These are phyloP conservation scores for Pipistrellus pipistrellus DNA, from an alignment of 2,797 vertebrate genomes.

Conservation along the genomic window DNA sequence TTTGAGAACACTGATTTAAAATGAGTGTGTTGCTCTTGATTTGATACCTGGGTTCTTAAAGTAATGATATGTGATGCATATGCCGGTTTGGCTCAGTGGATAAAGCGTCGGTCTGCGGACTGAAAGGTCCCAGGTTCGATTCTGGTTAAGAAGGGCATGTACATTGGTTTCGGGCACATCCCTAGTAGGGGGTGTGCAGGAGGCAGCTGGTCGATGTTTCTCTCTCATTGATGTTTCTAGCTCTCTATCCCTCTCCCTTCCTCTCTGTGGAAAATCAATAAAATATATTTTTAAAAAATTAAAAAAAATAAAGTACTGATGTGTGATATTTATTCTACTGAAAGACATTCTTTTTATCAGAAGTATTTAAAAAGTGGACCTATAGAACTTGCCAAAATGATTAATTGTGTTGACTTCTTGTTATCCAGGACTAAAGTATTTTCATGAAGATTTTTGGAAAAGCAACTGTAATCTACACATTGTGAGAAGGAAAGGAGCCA, in stretches of 20 bases:
- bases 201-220: too few species aligned
- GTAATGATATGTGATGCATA: not conserved
- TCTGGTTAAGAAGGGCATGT: too few species aligned
- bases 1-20: slow-evolving; percentile 1
- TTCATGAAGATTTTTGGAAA: slow-evolving; percentile 68
- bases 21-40: slow-evolving; percentile 19
- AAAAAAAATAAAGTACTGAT: not conserved
- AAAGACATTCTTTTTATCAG: slow-evolving; percentile 19
- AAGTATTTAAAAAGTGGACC: not conserved
- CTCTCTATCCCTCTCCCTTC: too few species aligned
- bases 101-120: too few species aligned
- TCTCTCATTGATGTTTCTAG: too few species aligned
- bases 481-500: slow-evolving; percentile 51
- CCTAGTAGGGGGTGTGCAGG: too few species aligned
- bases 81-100: too few species aligned
- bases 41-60: not conserved
- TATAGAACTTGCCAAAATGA: slow-evolving; percentile 57
- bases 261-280: too few species aligned
- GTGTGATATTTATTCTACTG: slow-evolving; percentile 22
- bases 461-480: not conserved
- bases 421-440: slow-evolving; percentile 41
- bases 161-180: too few species aligned
- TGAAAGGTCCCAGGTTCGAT: too few species aligned
- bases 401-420: slow-evolving; percentile 48
- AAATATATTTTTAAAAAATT: too few species aligned